Evolutionary conservation across 2,797 vertebrate species (phyloP).

Genomic region (Silurus lanzhouensis): DNA sequence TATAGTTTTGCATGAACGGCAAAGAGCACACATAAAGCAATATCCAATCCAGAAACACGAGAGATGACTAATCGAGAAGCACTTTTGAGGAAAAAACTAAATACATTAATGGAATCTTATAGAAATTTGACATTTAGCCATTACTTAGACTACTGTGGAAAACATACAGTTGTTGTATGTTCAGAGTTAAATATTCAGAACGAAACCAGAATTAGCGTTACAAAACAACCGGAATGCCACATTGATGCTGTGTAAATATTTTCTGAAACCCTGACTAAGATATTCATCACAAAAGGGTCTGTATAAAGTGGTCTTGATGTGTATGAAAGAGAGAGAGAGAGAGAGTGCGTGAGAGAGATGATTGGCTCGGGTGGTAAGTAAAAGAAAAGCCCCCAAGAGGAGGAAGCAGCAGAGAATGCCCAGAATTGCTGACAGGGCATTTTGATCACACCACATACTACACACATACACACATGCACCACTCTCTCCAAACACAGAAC

Average conservation of each 20-base stretch:
- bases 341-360: not conserved
- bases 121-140: not conserved
- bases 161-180: not conserved
- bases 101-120: not conserved
- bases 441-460: slow-evolving; percentile 64
- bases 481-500: slow-evolving; percentile 66
- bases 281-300: slow-evolving; percentile 48
- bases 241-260: slow-evolving; percentile 46
- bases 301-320: not conserved
- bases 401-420: slow-evolving; percentile 77
- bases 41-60: too few relatives aligned
- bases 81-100: not conserved
- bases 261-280: slow-evolving; percentile 46
- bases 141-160: not conserved
- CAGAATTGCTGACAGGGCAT: slow-evolving; percentile 76
- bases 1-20: too few relatives aligned
- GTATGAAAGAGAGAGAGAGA: slow-evolving; percentile 7
- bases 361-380: slow-evolving; percentile 4
- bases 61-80: not conserved
- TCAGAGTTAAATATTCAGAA: not conserved
- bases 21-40: too few relatives aligned
- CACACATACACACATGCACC: slow-evolving; percentile 29
- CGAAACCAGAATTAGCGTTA: slow-evolving; percentile 37
- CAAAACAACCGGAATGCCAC: slow-evolving; percentile 26
- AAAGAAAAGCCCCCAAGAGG: slow-evolving; percentile 48